A percentile compares a stretch with the other conserved stretches of the same genome.
These are phyloP conservation scores for Esox lucius DNA, from an alignment of 2,797 vertebrate genomes.

Conservation along the genomic window DNA sequence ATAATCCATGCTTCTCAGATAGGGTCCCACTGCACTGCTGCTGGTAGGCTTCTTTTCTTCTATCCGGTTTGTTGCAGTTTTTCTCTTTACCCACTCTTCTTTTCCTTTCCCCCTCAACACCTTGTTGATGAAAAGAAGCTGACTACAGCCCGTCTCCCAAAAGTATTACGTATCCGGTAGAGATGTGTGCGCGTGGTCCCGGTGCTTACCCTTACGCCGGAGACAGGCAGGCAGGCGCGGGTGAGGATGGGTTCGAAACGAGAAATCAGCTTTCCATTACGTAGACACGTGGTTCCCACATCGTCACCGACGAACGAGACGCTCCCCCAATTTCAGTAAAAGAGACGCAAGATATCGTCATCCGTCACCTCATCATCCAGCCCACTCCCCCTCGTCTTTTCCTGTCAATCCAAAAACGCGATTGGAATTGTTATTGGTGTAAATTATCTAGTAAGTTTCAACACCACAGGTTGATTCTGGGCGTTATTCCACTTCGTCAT, in stretches of 20 bases:
- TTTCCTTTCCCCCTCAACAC: slow-evolving; percentile 1
- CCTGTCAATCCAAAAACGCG: not conserved
- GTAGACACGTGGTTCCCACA: slow-evolving; percentile 70
- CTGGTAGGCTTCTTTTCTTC: not conserved
- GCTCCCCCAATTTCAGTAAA: not conserved
- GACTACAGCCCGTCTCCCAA: slow-evolving; percentile 26
- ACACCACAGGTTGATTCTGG: not conserved
- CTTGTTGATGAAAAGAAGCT: slow-evolving; percentile 9
- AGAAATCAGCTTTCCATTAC: slow-evolving; percentile 76
- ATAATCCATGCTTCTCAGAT: slow-evolving; percentile 19
- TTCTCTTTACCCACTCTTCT: slow-evolving; percentile 10
- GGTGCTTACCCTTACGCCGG: slow-evolving; percentile 24
- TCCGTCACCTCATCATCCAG: not conserved
- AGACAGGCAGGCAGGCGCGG: slow-evolving; percentile 46
- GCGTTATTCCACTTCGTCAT: not conserved
- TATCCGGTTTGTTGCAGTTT: slow-evolving; percentile 5
- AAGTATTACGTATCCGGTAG: slow-evolving; percentile 67
- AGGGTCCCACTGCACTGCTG: slow-evolving; percentile 12
- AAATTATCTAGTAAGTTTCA: not conserved
- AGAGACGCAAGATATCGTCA: slow-evolving; percentile 2
- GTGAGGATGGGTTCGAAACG: slow-evolving; percentile 61
- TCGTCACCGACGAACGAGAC: slow-evolving; percentile 30
- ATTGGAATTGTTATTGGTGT: not conserved
- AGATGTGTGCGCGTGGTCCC: slow-evolving; percentile 60
- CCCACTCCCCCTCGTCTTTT: not conserved